Conservation (phyloP, 2,113 vertebrate species). For the Rattus rattus region DNA sequence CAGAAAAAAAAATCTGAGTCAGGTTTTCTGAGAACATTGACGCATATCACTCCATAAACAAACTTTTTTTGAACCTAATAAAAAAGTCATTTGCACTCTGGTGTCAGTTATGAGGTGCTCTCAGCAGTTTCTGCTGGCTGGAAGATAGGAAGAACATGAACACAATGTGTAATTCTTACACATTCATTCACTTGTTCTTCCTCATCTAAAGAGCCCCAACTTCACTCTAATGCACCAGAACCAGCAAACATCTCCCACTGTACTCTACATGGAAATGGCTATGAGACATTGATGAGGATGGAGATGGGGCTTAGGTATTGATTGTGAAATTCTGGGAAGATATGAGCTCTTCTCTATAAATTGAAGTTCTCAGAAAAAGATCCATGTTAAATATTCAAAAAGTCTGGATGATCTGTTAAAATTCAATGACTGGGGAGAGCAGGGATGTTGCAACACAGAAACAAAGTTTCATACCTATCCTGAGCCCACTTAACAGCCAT, state of each 20-base stretch:
- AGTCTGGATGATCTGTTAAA: neutral
- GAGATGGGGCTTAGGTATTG: fast-evolving
- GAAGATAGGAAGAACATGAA: neutral
- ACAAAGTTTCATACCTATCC: neutral
- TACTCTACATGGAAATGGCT: neutral
- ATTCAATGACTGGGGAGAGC: neutral
- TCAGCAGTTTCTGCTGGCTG: slow-evolving; percentile 32
- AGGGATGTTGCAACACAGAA: neutral
- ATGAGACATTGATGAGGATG: neutral
- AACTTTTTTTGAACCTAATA: slow-evolving; percentile 68
- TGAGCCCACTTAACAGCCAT: neutral
- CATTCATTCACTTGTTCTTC: neutral
- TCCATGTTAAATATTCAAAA: neutral
- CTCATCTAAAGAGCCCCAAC: neutral
- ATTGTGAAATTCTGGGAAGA: neutral
- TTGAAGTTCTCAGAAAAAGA: neutral
- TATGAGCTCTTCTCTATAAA: neutral
- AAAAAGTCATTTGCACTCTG: slow-evolving; percentile 45
- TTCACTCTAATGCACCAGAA: neutral
- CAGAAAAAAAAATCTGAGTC: slow-evolving; percentile 69
- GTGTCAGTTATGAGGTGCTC: slow-evolving; percentile 21
- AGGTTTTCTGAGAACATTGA: slow-evolving; percentile 38
- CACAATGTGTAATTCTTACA: neutral
- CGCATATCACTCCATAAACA: slow-evolving; percentile 57
- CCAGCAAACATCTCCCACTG: neutral